Percentiles rank a stretch among this genome's conserved stretches.
phyloP scores from a whole-genome alignment of 2,888 invertebrate genomes.

The Heteromurus nitidus region DNA sequence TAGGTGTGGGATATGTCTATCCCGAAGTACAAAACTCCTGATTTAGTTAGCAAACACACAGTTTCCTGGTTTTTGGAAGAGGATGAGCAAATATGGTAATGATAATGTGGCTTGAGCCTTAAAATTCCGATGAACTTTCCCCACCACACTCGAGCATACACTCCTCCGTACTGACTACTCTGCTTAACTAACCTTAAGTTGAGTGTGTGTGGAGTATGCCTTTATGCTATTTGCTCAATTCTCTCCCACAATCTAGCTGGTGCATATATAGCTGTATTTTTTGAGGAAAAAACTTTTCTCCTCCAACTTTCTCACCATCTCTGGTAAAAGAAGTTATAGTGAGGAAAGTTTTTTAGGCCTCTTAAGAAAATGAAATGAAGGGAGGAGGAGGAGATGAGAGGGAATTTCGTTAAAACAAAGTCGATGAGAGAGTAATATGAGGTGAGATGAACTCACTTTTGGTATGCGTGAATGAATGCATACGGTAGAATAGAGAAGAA shows the following conservation, averaged over 20 bases:
- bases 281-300: constrained; percentile 37
- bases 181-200: not conserved
- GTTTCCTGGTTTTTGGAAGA: not conserved
- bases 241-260: too few species aligned
- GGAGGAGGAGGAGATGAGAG: not conserved
- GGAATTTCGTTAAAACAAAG: not conserved
- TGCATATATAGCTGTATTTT: too few species aligned
- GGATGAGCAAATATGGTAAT: constrained; percentile 9
- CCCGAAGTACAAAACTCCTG: not conserved
- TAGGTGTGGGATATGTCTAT: not conserved
- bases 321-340: constrained; percentile 39
- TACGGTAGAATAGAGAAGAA: not conserved
- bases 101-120: not conserved
- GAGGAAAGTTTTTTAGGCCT: constrained; percentile 22
- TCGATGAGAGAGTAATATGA: not conserved
- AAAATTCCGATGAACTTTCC: not conserved
- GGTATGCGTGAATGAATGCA: not conserved
- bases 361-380: constrained; percentile 38
- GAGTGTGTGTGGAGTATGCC: not conserved
- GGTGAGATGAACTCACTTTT: not conserved
- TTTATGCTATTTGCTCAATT: not conserved
- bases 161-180: too few species aligned
- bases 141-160: too few species aligned
- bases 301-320: constrained; percentile 36
- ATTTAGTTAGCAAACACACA: too few species aligned